A percentile compares a stretch with the other conserved stretches of the same genome.
Evolutionary conservation across 1,140 invertebrate species (phyloP).

Genomic region (Cataglyphis hispanica): DNA sequence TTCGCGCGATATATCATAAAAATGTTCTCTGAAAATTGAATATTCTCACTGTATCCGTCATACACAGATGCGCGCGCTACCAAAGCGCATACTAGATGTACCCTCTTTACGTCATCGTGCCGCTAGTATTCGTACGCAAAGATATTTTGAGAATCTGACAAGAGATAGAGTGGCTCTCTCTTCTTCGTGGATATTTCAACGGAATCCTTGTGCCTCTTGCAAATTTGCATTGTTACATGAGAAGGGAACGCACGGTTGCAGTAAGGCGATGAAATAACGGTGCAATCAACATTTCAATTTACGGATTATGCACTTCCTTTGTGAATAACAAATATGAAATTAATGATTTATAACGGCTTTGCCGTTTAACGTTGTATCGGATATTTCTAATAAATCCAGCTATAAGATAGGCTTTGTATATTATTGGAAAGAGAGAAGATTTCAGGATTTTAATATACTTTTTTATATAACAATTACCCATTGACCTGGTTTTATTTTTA

Average conservation of each 20-base stretch:
- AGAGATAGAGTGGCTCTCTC: constrained; percentile 32
- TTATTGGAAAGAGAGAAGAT: neutral
- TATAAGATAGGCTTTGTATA: neutral
- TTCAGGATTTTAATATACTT: too few relatives aligned
- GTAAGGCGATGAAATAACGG: constrained; percentile 23
- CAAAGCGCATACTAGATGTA: constrained; percentile 52
- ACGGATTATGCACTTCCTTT: constrained; percentile 10
- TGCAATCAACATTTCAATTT: constrained; percentile 45
- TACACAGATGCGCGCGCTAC: neutral
- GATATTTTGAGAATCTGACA: constrained; percentile 47
- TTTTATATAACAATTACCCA: neutral
- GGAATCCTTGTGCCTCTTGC: constrained; percentile 28
- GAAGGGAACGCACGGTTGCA: neutral
- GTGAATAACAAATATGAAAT: neutral
- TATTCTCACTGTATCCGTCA: constrained; percentile 26
- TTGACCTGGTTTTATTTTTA: neutral
- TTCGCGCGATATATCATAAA: constrained; percentile 10
- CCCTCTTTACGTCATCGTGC: constrained; percentile 51
- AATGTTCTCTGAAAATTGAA: neutral
- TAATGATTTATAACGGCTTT: neutral
- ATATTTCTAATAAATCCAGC: neutral
- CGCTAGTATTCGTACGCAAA: constrained; percentile 21
- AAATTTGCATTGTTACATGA: constrained; percentile 57
- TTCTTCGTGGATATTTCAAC: constrained; percentile 31
- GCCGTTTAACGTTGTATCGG: neutral